Percentiles rank a stretch among this genome's conserved stretches.
Conservation (phyloP, 1,140 invertebrate genomes). For the Chionoecetes opilio region DNA sequence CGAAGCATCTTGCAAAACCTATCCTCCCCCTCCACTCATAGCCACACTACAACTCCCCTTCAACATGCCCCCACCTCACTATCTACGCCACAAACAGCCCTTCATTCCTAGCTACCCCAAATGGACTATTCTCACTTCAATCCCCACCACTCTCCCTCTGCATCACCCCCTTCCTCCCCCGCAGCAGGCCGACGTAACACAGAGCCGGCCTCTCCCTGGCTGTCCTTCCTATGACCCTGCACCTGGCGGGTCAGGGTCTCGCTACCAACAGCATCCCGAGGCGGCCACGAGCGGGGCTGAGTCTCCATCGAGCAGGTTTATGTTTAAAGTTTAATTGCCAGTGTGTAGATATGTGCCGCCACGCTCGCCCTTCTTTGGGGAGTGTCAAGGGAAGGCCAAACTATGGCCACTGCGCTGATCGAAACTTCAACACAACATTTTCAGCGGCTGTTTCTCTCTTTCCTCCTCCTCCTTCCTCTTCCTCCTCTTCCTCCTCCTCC, state of each 20-base stretch:
- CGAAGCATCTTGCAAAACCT: too few relatives aligned
- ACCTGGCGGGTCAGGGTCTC: not conserved
- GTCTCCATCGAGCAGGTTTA: not conserved
- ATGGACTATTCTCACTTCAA: too few relatives aligned
- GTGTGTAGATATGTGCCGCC: not conserved
- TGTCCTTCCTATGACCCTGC: conserved; percentile 6
- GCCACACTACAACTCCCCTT: too few relatives aligned
- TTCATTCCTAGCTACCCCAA: too few relatives aligned
- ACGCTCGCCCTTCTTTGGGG: not conserved
- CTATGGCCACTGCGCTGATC: not conserved
- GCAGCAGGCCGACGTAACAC: not conserved
- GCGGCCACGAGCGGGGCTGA: not conserved
- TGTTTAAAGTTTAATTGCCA: not conserved
- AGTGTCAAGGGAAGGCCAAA: not conserved
- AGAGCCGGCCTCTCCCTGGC: not conserved
- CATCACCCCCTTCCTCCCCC: too few relatives aligned
- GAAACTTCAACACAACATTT: not conserved
- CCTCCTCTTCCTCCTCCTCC: not conserved
- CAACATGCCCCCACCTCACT: not conserved
- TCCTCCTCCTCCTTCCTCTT: not conserved
- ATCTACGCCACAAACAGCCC: not conserved
- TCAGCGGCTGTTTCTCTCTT: not conserved
- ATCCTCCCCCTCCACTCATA: too few relatives aligned
- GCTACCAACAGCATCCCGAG: conserved; percentile 1
- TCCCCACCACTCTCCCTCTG: too few relatives aligned